Evolutionary conservation across 2,797 vertebrate genomes (phyloP).

Genomic region (Callimico goeldii): DNA sequence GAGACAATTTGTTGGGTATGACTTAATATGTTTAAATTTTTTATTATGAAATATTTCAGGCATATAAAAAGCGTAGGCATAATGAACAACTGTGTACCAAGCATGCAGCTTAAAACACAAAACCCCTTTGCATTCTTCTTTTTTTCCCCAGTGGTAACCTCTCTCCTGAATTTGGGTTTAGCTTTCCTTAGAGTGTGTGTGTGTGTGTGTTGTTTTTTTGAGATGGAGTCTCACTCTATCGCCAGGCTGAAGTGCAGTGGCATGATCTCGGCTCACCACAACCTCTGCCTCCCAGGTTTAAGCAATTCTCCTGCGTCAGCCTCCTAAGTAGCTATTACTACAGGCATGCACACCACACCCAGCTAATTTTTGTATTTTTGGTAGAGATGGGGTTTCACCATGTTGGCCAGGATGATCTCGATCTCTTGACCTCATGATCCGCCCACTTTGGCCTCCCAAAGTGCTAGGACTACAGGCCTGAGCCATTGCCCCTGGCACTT

Average conservation of each 20-base stretch:
- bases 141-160: neutral
- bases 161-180: neutral
- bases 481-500: neutral
- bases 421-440: neutral
- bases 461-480: neutral
- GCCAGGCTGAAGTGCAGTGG: neutral
- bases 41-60: conserved; percentile 27
- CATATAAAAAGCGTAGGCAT: neutral
- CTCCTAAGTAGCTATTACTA: neutral
- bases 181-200: neutral
- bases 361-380: neutral
- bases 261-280: neutral
- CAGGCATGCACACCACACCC: neutral
- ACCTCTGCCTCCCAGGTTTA: neutral
- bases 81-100: neutral
- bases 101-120: neutral
- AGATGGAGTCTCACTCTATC: neutral
- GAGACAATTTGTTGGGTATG: neutral
- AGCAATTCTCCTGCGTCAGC: neutral
- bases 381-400: neutral
- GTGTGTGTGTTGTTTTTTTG: neutral
- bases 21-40: conserved; percentile 8
- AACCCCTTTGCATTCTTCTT: neutral
- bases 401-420: neutral
- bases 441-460: neutral